phyloP scores from a whole-genome alignment of 2,888 invertebrate genomes.

The Caenorhabditis zanzibari region DNA sequence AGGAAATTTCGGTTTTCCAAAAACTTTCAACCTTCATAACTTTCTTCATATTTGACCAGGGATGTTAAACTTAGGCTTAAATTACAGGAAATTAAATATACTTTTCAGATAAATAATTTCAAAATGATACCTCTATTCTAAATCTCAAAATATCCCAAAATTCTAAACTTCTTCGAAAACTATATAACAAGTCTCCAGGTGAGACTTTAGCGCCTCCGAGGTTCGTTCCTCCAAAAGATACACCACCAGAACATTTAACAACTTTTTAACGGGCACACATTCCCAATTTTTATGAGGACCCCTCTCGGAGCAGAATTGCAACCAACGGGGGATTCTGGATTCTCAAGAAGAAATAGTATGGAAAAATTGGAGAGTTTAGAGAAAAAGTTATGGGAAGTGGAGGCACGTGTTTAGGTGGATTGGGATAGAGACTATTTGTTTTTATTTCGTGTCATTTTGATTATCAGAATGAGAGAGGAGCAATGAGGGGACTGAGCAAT shows the following conservation, averaged over 20 bases:
- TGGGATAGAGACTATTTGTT: constrained; percentile 29
- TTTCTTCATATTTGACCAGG: neutral
- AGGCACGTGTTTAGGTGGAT: neutral
- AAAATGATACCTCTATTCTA: too few species aligned
- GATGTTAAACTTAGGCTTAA: too few species aligned
- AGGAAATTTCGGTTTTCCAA: too few species aligned
- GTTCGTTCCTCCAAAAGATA: neutral
- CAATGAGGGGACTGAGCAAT: too few species aligned
- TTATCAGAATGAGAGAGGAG: constrained; percentile 3
- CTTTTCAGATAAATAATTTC: too few species aligned
- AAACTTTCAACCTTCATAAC: neutral
- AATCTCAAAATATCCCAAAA: too few species aligned
- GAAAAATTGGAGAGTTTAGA: neutral
- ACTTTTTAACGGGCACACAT: constrained; percentile 53
- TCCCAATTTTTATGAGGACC: constrained; percentile 47
- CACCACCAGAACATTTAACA: constrained; percentile 43
- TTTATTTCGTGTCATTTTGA: constrained; percentile 37
- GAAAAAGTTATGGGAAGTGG: too few species aligned
- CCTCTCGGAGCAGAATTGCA: neutral
- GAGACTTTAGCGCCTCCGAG: constrained; percentile 4
- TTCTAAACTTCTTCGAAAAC: too few species aligned
- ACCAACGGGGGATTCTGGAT: neutral
- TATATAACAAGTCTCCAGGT: constrained; percentile 1
- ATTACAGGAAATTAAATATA: too few species aligned
- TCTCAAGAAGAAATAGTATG: neutral